Base-by-base conservation (phyloP, 2,888 invertebrate genomes). In the Drosophila nr. fundita region DNA sequence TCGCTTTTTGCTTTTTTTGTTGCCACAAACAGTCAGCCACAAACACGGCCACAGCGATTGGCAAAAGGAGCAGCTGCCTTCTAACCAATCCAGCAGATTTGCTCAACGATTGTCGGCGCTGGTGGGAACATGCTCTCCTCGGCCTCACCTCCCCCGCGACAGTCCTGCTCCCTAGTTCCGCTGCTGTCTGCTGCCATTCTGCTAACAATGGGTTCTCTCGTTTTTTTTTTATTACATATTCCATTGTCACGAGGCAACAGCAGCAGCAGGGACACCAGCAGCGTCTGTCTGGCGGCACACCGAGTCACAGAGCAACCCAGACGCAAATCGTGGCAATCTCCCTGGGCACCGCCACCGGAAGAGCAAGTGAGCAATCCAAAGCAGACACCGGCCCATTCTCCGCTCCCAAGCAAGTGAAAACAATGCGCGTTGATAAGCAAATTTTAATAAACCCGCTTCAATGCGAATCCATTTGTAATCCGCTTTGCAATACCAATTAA, bases 301-400 rank as follows among this genome's bases (percentile, higher is more conserved):
- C 61, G 11, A 36, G 54, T 45, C 48, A 45, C 49, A 40, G 15
- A 40, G 29, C 40, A 30, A 36, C 50, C 59, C 64, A 24, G n/a
- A 55, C 18, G 21, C 66, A 59, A 34, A 60, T 13, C 18, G 58
- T 53, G 60, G 48, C 55, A 60, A 71, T 54, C 68, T 76, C 81
- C 67, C 62, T 53, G 30, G 77, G 62, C 71, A 63, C 36, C 45
- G 45, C 38, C 49, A 67, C 36, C 49, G 86, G 71, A 72, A 73
- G 67, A 65, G 74, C 78, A 87, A 87, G 82, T 87, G 86, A 84
- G 78, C 87, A 89, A 84, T 89, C 69, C 64, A 72, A 65, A 67
- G 67, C 58, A 59, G n/a, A 42, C 15, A 13, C 40, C 29, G 27
- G 8, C 38, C 18, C 36, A 36, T 27, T 45, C 15, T 7, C 38